Evolutionary conservation across 2,797 vertebrate genomes (phyloP).

Genomic region (Triplophysa yarkandensis): DNA sequence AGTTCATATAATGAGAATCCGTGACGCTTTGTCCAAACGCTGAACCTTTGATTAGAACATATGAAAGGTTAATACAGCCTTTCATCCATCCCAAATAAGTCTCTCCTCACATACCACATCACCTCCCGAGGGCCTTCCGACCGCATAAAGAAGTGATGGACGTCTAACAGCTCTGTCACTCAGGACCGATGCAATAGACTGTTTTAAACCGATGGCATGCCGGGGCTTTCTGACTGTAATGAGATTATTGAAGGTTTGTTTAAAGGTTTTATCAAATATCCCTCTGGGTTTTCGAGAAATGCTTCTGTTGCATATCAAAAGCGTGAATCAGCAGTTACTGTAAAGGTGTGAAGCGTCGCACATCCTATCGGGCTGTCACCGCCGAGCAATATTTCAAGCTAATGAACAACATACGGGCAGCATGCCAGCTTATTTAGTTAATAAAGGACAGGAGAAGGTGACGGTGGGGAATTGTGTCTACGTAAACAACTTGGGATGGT

Average conservation of each 20-base stretch:
- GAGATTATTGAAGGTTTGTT: slow-evolving; percentile 21
- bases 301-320: slow-evolving; percentile 10
- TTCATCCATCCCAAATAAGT: slow-evolving; percentile 39
- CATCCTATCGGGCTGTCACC: neutral
- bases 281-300: slow-evolving; percentile 23
- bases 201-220: slow-evolving; percentile 23
- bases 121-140: slow-evolving; percentile 13
- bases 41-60: slow-evolving; percentile 46
- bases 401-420: slow-evolving; percentile 38
- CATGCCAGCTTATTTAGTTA: slow-evolving; percentile 33
- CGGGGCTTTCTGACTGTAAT: slow-evolving; percentile 22
- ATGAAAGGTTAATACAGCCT: slow-evolving; percentile 39
- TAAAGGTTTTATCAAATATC: slow-evolving; percentile 24
- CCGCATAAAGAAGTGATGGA: slow-evolving; percentile 14
- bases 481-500: slow-evolving; percentile 16
- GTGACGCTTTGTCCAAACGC: slow-evolving; percentile 41
- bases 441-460: slow-evolving; percentile 21
- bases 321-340: slow-evolving; percentile 33
- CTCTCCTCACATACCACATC: slow-evolving; percentile 8
- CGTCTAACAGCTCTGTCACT: slow-evolving; percentile 26
- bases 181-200: slow-evolving; percentile 32
- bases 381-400: slow-evolving; percentile 10
- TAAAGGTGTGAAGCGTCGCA: slow-evolving; percentile 6
- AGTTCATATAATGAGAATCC: slow-evolving; percentile 23
- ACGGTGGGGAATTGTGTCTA: slow-evolving; percentile 10